Conservation (phyloP, 2,888 invertebrate genomes). For the Drosophila nigricruria region DNA sequence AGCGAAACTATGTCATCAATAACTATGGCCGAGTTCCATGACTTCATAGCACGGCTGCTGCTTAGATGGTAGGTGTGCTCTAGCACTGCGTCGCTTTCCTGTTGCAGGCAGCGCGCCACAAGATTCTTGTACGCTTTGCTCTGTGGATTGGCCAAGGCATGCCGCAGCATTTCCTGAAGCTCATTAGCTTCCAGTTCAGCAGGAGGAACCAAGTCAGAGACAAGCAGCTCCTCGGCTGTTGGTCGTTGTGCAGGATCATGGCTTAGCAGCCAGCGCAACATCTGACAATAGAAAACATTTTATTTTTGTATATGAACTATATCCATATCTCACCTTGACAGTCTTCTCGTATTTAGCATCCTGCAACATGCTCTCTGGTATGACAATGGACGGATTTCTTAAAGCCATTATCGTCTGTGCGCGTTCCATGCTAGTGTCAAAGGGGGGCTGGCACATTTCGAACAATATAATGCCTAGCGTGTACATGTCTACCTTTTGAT, state of each 20-base stretch:
- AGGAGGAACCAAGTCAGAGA: conserved; percentile 93
- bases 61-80: conserved; percentile 93
- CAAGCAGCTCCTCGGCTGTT: conserved; percentile 93
- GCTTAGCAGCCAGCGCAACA: conserved; percentile 90
- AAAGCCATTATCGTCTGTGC: conserved; percentile 91
- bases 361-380: conserved; percentile 89
- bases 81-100: conserved; percentile 84
- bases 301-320: fast-evolving
- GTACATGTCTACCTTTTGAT: conserved; percentile 95
- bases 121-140: conserved; percentile 92
- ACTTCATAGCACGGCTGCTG: conserved; percentile 81
- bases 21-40: conserved; percentile 80
- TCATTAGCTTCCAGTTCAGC: conserved; percentile 94
- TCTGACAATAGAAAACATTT: conserved; percentile 64
- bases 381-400: conserved; percentile 88
- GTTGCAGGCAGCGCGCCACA: conserved; percentile 86
- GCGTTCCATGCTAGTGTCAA: conserved; percentile 95
- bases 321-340: conserved; percentile 86
- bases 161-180: conserved; percentile 92
- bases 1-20: conserved; percentile 85
- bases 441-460: conserved; percentile 96
- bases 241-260: conserved; percentile 94
- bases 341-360: conserved; percentile 82
- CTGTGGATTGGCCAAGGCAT: conserved; percentile 92
- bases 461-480: conserved; percentile 96